Percentiles rank a stretch among this genome's conserved stretches.
phyloP scores from a whole-genome alignment of 2,797 vertebrate genomes.

The Chromis chromis region DNA sequence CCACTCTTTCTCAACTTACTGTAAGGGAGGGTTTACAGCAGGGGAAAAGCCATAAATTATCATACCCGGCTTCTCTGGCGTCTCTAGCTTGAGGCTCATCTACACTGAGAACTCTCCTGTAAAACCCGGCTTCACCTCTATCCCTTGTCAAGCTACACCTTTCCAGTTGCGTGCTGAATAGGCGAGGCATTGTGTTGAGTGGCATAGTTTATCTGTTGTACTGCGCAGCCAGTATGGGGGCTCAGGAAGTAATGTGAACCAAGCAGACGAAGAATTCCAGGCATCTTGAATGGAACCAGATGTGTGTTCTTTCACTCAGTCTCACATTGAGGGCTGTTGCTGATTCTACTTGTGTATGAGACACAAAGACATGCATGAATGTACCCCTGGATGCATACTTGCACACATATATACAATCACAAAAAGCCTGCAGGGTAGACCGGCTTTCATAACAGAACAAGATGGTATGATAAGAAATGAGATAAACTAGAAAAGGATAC shows the following conservation, averaged over 20 bases:
- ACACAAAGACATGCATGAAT: slow-evolving; percentile 18
- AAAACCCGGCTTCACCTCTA: slow-evolving; percentile 52
- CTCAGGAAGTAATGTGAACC: slow-evolving; percentile 75
- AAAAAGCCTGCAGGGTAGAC: slow-evolving; percentile 37
- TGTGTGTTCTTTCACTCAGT: slow-evolving; percentile 62
- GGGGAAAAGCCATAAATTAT: slow-evolving; percentile 33
- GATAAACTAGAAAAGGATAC: slow-evolving; percentile 38
- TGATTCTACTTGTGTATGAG: slow-evolving; percentile 25
- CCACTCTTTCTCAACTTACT: slow-evolving; percentile 11
- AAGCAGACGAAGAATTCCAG: slow-evolving; percentile 75
- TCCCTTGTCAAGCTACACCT: slow-evolving; percentile 30
- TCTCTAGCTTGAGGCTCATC: slow-evolving; percentile 26
- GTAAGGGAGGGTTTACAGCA: slow-evolving; percentile 16
- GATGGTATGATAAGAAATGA: slow-evolving; percentile 60
- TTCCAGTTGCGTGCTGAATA: slow-evolving; percentile 57
- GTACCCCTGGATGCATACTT: slow-evolving; percentile 8
- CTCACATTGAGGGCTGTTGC: slow-evolving; percentile 6
- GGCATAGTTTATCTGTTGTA: slow-evolving; percentile 68
- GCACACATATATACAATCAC: slow-evolving; percentile 14
- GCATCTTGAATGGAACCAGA: slow-evolving; percentile 81
- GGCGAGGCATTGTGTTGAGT: slow-evolving; percentile 65
- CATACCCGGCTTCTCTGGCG: slow-evolving; percentile 30
- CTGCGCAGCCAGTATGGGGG: slow-evolving; percentile 66
- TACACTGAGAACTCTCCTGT: slow-evolving; percentile 24
- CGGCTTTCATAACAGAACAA: slow-evolving; percentile 57